These are phyloP conservation scores for Myotis pilosus DNA, from an alignment of 2,797 vertebrate species.

Conservation along the genomic window DNA sequence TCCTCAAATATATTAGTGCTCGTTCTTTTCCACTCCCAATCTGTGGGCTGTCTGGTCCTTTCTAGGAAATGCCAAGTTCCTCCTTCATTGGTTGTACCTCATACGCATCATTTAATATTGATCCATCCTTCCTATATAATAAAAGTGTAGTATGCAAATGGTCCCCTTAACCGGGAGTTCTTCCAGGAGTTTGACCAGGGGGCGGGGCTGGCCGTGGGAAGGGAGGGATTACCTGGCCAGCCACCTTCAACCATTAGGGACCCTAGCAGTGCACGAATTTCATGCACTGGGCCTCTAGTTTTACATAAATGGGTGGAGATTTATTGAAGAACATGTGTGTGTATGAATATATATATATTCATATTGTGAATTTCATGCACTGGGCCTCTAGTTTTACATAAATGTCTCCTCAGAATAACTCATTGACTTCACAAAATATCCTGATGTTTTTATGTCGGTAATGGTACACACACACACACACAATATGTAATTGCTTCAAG, in stretches of 20 bases:
- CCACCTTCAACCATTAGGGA: fast-evolving
- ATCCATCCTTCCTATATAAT: background rate
- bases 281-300: background rate
- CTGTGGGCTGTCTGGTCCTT: background rate
- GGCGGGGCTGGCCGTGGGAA: no score
- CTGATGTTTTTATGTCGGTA: background rate
- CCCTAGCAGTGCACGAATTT: no score
- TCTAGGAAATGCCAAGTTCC: background rate
- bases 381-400: background rate
- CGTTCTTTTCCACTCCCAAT: background rate
- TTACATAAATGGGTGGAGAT: background rate
- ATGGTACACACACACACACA: background rate
- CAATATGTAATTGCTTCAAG: background rate
- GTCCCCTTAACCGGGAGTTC: no score
- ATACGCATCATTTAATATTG: background rate
- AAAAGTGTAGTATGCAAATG: no score
- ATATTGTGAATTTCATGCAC: no score
- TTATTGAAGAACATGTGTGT: no score
- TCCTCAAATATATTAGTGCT: background rate
- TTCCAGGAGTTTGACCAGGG: no score
- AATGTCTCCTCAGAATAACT: background rate
- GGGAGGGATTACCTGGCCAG: no score
- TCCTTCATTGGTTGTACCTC: background rate
- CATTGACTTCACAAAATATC: background rate
- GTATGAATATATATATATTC: no score